Conservation (phyloP, 2,888 invertebrate species). For the Aporophyla nigra region DNA sequence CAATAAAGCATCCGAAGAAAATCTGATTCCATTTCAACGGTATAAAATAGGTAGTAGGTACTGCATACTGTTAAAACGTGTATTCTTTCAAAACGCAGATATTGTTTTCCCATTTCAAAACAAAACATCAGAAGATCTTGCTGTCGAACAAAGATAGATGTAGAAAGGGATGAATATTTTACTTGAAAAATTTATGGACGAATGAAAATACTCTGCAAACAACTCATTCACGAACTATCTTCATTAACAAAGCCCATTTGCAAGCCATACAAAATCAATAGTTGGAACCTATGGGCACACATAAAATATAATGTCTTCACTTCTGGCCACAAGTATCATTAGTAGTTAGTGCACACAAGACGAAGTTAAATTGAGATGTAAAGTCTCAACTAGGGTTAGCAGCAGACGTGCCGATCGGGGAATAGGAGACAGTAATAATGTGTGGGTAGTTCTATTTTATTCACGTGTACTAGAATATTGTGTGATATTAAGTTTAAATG, state of each 20-base stretch:
- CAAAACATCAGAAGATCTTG: neutral
- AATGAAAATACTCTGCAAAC: neutral
- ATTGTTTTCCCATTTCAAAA: neutral
- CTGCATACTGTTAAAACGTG: neutral
- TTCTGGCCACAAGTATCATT: constrained; percentile 54
- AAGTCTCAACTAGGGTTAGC: constrained; percentile 60
- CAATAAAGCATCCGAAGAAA: neutral
- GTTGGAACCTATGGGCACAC: constrained; percentile 37
- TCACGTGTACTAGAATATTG: constrained; percentile 2
- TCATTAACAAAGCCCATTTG: constrained; percentile 13
- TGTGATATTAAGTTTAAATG: neutral
- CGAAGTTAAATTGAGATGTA: constrained; percentile 79
- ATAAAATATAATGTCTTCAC: constrained; percentile 70
- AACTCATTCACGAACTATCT: constrained; percentile 11
- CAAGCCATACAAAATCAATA: constrained; percentile 34
- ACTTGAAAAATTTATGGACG: neutral
- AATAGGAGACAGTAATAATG: constrained; percentile 27
- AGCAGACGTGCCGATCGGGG: constrained; percentile 48
- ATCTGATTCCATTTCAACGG: neutral
- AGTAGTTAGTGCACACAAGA: constrained; percentile 67
- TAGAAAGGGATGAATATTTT: neutral
- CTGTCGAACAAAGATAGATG: neutral
- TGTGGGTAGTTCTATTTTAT: constrained; percentile 29
- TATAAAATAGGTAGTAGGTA: too few relatives aligned
- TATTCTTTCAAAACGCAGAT: neutral